Evolutionary conservation across 1,140 invertebrate genomes (phyloP).

Genomic region (Thrips palmi): DNA sequence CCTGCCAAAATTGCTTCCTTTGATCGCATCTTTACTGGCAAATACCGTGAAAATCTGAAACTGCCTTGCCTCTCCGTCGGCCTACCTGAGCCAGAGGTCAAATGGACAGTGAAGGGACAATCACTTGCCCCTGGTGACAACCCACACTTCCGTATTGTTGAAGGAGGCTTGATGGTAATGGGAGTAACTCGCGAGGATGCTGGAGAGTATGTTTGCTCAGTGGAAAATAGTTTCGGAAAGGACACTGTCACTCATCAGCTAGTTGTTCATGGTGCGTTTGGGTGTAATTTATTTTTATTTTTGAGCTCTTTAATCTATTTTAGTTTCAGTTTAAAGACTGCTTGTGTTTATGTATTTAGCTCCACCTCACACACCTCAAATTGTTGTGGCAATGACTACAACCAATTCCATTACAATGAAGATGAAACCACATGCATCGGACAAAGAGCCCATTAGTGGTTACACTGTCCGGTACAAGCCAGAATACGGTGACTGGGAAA

Average conservation of each 20-base stretch:
- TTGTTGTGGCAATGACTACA: slow-evolving; percentile 60
- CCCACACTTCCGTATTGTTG: slow-evolving; percentile 21
- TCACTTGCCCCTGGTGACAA: slow-evolving; percentile 22
- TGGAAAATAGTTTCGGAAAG: slow-evolving; percentile 81
- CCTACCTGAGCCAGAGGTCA: slow-evolving; percentile 67
- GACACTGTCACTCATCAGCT: slow-evolving; percentile 81
- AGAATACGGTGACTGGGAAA: slow-evolving; percentile 85
- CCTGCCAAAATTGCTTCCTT: slow-evolving; percentile 85
- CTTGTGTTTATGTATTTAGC: slow-evolving; percentile 28
- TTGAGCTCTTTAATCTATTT: background rate
- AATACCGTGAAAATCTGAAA: slow-evolving; percentile 79
- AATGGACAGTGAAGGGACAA: slow-evolving; percentile 56
- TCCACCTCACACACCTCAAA: slow-evolving; percentile 64
- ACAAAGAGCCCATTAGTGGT: slow-evolving; percentile 58
- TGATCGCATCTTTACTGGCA: slow-evolving; percentile 74
- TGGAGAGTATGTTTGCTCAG: slow-evolving; percentile 77
- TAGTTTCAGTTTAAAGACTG: background rate
- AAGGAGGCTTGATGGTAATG: slow-evolving; percentile 78
- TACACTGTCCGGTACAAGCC: slow-evolving; percentile 86
- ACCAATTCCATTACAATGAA: slow-evolving; percentile 67
- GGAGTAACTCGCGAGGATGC: slow-evolving; percentile 75
- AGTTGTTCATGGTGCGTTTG: slow-evolving; percentile 53
- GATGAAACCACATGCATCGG: slow-evolving; percentile 51
- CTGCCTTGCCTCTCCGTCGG: slow-evolving; percentile 81
- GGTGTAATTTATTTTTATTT: slow-evolving; percentile 6